Conservation (phyloP, 2,113 vertebrate species). For the Hippocampus abdominalis region DNA sequence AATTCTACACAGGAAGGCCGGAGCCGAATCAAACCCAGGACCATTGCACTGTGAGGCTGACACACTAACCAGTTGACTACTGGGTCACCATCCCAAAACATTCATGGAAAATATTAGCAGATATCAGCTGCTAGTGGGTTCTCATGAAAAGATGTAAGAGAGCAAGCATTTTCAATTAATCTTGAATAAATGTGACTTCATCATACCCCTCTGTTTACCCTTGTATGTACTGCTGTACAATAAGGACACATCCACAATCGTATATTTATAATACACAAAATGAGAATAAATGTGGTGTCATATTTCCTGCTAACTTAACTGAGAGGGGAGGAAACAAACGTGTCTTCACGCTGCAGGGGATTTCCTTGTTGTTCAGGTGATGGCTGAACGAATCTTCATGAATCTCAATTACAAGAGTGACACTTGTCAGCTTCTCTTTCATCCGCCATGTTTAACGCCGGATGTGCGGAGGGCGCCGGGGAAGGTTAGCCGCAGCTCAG, state of each 20-base stretch:
- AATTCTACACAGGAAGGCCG: no score
- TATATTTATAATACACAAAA: background rate
- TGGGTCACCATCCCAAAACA: background rate
- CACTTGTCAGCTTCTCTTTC: conserved; percentile 11
- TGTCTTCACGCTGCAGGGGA: background rate
- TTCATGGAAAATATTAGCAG: background rate
- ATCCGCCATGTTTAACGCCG: conserved; percentile 26
- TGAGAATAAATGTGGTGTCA: conserved; percentile 1
- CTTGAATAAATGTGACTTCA: background rate
- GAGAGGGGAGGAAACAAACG: conserved; percentile 1
- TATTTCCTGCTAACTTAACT: conserved; percentile 1
- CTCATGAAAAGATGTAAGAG: background rate
- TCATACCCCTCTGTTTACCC: background rate
- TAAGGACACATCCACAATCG: background rate
- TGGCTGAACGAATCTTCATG: conserved; percentile 12
- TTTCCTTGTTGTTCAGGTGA: conserved; percentile 13
- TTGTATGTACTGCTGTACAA: background rate
- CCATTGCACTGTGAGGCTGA: no score
- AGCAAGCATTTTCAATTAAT: conserved; percentile 1
- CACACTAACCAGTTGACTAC: no score
- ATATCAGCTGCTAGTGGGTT: background rate
- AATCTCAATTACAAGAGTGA: conserved; percentile 12
- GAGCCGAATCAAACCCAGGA: no score
- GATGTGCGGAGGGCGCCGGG: conserved; percentile 4
- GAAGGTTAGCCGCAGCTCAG: conserved; percentile 26